Conservation (phyloP, 2,888 invertebrate genomes). For the Thumatha senex region DNA sequence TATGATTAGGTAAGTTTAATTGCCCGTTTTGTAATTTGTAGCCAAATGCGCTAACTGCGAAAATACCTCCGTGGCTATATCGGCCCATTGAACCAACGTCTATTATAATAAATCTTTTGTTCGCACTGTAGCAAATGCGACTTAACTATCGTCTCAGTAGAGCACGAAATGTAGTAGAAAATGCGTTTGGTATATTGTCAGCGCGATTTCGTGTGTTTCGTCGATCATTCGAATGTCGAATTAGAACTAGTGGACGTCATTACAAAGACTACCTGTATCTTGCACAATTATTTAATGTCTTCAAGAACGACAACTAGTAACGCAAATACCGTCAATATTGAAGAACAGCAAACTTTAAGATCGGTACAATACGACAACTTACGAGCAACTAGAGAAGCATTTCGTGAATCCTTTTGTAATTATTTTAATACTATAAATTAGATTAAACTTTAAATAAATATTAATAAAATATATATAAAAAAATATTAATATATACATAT, state of each 20-base stretch:
- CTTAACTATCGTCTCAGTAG: constrained; percentile 17
- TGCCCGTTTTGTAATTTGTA: constrained; percentile 13
- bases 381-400: constrained; percentile 33
- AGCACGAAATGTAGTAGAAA: constrained; percentile 18
- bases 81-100: constrained; percentile 23
- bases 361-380: constrained; percentile 26
- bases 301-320: constrained; percentile 26
- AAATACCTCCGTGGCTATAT: constrained; percentile 16
- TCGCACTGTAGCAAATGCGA: constrained; percentile 5
- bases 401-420: constrained; percentile 30
- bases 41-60: constrained; percentile 29
- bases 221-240: no score
- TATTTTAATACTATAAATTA: constrained; percentile 35
- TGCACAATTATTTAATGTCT: constrained; percentile 29
- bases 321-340: constrained; percentile 23
- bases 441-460: no score
- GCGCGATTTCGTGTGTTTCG: constrained; percentile 1
- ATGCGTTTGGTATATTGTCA: constrained; percentile 16
- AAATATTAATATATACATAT: no score
- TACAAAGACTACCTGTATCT: constrained; percentile 28
- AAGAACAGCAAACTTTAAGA: constrained; percentile 24
- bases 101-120: background rate
- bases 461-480: no score
- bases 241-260: constrained; percentile 16
- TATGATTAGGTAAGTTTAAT: constrained; percentile 23